Conservation (phyloP, 1,140 invertebrate species). For the Dryas iulia region DNA sequence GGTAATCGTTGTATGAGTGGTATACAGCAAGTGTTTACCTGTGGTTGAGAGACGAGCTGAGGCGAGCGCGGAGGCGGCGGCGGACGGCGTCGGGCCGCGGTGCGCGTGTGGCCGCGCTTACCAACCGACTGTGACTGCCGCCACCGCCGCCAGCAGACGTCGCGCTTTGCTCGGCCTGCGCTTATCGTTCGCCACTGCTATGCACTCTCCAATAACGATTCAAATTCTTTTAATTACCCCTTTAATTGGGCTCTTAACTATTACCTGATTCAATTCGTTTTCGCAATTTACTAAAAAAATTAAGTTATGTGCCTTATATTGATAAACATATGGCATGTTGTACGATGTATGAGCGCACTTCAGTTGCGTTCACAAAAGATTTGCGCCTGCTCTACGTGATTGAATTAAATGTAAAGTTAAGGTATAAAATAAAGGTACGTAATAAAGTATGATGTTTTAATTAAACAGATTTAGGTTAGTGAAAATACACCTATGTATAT, state of each 20-base stretch:
- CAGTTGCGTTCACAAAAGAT: conserved; percentile 7
- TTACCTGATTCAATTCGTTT: not conserved
- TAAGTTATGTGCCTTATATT: not conserved
- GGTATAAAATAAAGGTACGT: not conserved
- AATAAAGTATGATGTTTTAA: conserved; percentile 1
- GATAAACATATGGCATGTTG: not conserved
- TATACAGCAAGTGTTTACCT: conserved; percentile 56
- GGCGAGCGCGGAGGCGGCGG: conserved; percentile 49
- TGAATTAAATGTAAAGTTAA: not conserved
- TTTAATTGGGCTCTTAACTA: conserved; percentile 27
- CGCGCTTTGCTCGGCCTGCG: conserved; percentile 48
- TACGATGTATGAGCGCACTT: not conserved
- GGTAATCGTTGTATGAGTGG: conserved; percentile 8
- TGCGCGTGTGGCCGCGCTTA: conserved; percentile 66
- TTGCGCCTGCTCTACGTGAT: not conserved
- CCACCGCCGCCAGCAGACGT: conserved; percentile 36
- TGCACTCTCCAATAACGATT: conserved; percentile 69
- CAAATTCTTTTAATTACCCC: conserved; percentile 46
- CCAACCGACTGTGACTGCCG: conserved; percentile 68
- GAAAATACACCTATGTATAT: conserved; percentile 1
- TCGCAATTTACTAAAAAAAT: not conserved
- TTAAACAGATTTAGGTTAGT: not conserved
- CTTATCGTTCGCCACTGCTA: conserved; percentile 62
- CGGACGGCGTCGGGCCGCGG: conserved; percentile 52
- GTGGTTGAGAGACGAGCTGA: conserved; percentile 41